Base-by-base conservation (phyloP, 2,888 invertebrate species). In the Dinocampus coccinellae region DNA sequence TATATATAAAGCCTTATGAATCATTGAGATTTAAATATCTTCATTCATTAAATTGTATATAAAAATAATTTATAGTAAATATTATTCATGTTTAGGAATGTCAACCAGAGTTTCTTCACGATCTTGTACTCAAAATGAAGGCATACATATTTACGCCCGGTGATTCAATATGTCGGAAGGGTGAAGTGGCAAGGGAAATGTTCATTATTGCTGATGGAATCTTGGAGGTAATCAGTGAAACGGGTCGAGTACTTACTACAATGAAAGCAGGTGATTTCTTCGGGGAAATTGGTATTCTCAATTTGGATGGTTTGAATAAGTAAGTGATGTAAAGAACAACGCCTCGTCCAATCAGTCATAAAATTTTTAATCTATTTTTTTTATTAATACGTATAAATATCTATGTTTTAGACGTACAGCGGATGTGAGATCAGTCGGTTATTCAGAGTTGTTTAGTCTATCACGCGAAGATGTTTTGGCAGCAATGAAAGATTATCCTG, bases 201-300 rank as follows among this genome's bases (percentile, higher is more conserved):
- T 98, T 98, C 85, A 98, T 98, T 81, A 98, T 98, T 84, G 98
- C 98, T 3, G 98, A 98, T 87, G 98, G 98, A 9, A 97, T 98
- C 81, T 90, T 98, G 69, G 97, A 98, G 89, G 97, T 98, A 13
- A 93, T 97, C 86, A 98, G 97, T 83, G 98, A 98, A 85, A 94
- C 94, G 10, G 97, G 97, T 0, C 92, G 95, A 81, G 96, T 98
- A 2, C 89, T 98, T 52, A 97, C 97, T 0, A 96, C 96, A 29
- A 97, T 98, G 97, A 96, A 96, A 84, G 97, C 98, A 1, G 98
- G 98, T 0, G 98, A 98, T 88, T 98, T 98, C 89, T 98, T 98
- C 83, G 98, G 98, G 0, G 98, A 98, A 90, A 98, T 98, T 79
- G 98, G 98, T 36, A 98, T 98, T 77, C 90, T 98, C 3, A 98